A percentile compares a stretch with the other conserved stretches of the same genome.
These are phyloP conservation scores for Gnatocerus cornutus DNA, from an alignment of 2,888 invertebrate genomes.

Conservation along the genomic window DNA sequence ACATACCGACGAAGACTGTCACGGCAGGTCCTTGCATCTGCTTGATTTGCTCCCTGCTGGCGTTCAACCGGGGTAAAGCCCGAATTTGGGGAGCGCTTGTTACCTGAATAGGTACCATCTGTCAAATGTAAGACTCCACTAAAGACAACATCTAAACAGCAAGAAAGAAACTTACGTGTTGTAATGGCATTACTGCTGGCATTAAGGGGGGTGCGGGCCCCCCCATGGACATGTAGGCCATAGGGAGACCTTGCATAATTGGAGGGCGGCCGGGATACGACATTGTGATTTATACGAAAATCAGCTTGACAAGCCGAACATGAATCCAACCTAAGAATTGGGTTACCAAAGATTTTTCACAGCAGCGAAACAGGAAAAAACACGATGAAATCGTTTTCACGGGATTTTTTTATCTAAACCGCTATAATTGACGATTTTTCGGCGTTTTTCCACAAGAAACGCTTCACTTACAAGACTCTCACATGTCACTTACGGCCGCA, in stretches of 20 bases:
- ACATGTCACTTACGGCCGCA: not conserved
- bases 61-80: slow-evolving; percentile 68
- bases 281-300: slow-evolving; percentile 74
- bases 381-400: not conserved
- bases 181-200: slow-evolving; percentile 81
- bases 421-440: not conserved
- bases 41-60: slow-evolving; percentile 68
- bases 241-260: slow-evolving; percentile 83
- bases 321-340: slow-evolving; percentile 4
- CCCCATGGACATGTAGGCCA: slow-evolving; percentile 74
- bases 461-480: slow-evolving; percentile 2
- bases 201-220: slow-evolving; percentile 84
- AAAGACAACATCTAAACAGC: slow-evolving; percentile 31
- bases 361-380: not conserved
- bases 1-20: slow-evolving; percentile 94
- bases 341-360: not conserved
- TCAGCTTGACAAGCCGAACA: not conserved
- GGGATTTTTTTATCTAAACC: not conserved
- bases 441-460: not conserved
- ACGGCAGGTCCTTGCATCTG: slow-evolving; percentile 87
- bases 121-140: slow-evolving; percentile 55
- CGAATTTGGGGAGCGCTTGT: slow-evolving; percentile 69
- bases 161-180: slow-evolving; percentile 77
- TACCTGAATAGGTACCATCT: slow-evolving; percentile 75
- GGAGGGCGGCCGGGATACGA: slow-evolving; percentile 92